phyloP scores from a whole-genome alignment of 2,888 invertebrate species.

The Calephelis perditalis region DNA sequence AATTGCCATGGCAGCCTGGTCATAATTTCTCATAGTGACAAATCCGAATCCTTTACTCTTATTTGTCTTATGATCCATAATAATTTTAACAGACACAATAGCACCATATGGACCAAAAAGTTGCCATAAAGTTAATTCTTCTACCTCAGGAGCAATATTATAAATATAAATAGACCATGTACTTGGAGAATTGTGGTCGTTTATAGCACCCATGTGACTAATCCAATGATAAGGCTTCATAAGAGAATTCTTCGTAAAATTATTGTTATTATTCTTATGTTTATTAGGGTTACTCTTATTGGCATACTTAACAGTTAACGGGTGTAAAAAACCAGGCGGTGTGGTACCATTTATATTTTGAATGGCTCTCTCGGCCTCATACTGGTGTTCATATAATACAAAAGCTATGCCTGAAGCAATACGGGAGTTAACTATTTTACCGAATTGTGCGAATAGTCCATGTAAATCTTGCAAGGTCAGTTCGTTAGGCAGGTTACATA shows the following conservation, averaged over 20 bases:
- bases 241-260: constrained; percentile 65
- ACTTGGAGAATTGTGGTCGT: constrained; percentile 70
- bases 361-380: constrained; percentile 72
- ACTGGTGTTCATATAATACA: constrained; percentile 72
- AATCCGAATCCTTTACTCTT: constrained; percentile 77
- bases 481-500: constrained; percentile 77
- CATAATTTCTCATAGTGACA: constrained; percentile 76
- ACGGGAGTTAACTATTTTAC: constrained; percentile 77
- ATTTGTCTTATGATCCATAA: constrained; percentile 74
- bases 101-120: constrained; percentile 77
- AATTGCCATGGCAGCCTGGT: constrained; percentile 76
- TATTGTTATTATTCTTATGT: constrained; percentile 72
- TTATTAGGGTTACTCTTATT: constrained; percentile 76
- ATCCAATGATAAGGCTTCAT: constrained; percentile 74
- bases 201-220: constrained; percentile 69
- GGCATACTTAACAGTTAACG: constrained; percentile 77
- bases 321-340: constrained; percentile 74
- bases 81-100: constrained; percentile 77
- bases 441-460: constrained; percentile 75
- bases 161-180: constrained; percentile 77
- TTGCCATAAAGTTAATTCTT: constrained; percentile 74
- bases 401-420: constrained; percentile 77
- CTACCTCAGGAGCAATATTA: constrained; percentile 73
- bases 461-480: constrained; percentile 77
- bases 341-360: constrained; percentile 69